Percentiles rank a stretch among this genome's conserved stretches.
These are phyloP conservation scores for Pseudolaguvia tuberculata DNA, from an alignment of 2,113 vertebrate species.

Conservation along the genomic window DNA sequence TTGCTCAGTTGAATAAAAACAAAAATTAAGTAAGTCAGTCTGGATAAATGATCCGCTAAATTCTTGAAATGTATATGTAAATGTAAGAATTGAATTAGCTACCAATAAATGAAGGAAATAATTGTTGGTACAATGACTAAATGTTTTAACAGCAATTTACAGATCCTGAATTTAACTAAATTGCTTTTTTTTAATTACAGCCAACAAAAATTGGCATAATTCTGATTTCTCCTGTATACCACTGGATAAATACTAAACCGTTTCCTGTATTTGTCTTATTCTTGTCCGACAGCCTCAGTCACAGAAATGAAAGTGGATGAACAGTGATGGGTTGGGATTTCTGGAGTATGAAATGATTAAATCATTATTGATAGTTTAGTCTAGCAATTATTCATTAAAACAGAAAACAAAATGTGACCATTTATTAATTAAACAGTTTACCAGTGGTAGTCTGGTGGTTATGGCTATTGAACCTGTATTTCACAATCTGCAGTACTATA, in stretches of 20 bases:
- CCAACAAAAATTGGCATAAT: background rate
- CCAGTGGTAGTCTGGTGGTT: too few species aligned
- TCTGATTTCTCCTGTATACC: background rate
- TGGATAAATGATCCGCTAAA: too few species aligned
- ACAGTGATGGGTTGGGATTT: background rate
- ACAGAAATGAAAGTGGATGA: too few species aligned
- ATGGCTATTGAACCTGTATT: too few species aligned
- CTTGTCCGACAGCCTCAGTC: background rate
- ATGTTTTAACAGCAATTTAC: constrained; percentile 4
- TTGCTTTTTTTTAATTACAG: background rate
- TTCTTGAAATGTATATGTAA: background rate
- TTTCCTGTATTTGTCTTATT: background rate
- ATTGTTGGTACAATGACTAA: too few species aligned
- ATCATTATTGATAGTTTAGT: background rate
- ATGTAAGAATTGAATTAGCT: background rate
- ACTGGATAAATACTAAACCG: background rate
- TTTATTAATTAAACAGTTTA: too few species aligned
- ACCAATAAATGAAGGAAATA: background rate
- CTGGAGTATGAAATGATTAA: background rate
- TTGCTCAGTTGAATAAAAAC: too few species aligned
- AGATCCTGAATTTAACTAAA: background rate
- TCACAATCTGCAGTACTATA: too few species aligned
- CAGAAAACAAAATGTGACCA: background rate
- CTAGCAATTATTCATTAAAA: background rate
- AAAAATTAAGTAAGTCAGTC: too few species aligned